Base-by-base conservation (phyloP, 2,113 vertebrate genomes). In the Malurus alboscapulatus region DNA sequence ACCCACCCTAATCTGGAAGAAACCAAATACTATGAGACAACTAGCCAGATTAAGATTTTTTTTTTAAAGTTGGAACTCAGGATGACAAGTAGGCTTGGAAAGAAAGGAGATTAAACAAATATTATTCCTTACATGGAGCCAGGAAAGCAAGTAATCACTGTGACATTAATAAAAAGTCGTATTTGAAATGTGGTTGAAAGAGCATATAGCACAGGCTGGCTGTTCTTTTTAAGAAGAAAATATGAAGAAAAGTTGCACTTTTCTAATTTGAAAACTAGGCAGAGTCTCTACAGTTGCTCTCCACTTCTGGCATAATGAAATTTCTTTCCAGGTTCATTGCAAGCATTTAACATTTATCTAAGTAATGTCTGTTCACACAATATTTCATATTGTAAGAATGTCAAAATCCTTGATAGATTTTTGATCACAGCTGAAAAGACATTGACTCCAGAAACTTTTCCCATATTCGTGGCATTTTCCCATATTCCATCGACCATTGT, bases 101-200 rank as follows among this genome's bases (percentile, higher is more conserved):
- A 92, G 57, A 96, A 94, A 97, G 90, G 84, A 97, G 94, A 97
- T 96, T 97, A 97, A 97, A 77, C 65, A 96, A 96, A 96, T 96
- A 76, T 90, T 91, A 83, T 94, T 95, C 91, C 76, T 91, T 90
- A 92, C 84, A 88, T 74, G 78, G 76, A 96, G 81, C 84, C 84
- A 89, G 84, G 34, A 74, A 92, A 94, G 38, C 57, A 90, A 94
- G 27, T 62, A 73, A 93, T 91, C 51, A 84, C 47, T 84, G 20
- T 40, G 48, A 77, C 34, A 48, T 81, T 90, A 90, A 83, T 90
- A 94, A 85, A 88, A 93, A 94, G 21, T 84, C 6, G 9, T 45
- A 69, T 57, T 19, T 83, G 47, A 91, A 83, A 69, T 83, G 34
- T 3, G 38, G 19, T 54, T 75, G 74, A 88, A 76, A n/a, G 4